Evolutionary conservation across 2,113 vertebrate species (phyloP), one percentile per base, ranked within the genome.

Genomic region (Prunella fulvescens): DNA sequence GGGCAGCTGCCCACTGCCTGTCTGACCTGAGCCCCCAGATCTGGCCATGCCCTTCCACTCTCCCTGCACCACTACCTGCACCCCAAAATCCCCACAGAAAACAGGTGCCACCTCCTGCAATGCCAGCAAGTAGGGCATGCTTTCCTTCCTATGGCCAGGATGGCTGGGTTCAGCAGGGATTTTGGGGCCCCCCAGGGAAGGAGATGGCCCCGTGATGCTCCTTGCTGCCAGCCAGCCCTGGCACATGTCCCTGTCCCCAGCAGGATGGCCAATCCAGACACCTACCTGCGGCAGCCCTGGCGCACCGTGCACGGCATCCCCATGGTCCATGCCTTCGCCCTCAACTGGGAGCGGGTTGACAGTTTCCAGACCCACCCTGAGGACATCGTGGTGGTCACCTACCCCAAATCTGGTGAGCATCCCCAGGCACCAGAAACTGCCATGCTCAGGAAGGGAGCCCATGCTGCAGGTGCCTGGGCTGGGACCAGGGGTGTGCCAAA

Each of bases 401-500:
- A 95, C 56, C 98, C 98, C 56, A 98, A 98, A 44, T 98, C 98
- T 11, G 98, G 98, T 98, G 93, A 98, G 97, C 56, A 8, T 11
- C 44, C 26, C 33, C 7, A 67, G 47, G 37, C 61, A 73, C 16
- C 56, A 53, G 50, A 51, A 60, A 18, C 22, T 35, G 14, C 23
- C 1, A 0, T 2, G 4, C 24, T 53, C 3, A 3, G 37, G 28
- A 72, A 67, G 35, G 19, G 9, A 84, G 28, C 25, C 9, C 33
- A 35, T 28, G 20, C 42, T 66, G 61, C 24, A 42, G 24, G 29
- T 7, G 5, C 17, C 33, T 5, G 1, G 19, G 6, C 50, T 83
- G 28, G 45, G 14, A 45, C 17, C 0, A 0, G 9, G 24, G 18
- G 3, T 33, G 10, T 47, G 45, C 53, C 3, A 53, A 3, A 72